phyloP scores from a whole-genome alignment of 2,797 vertebrate species.

The Leptodactylus fallax region DNA sequence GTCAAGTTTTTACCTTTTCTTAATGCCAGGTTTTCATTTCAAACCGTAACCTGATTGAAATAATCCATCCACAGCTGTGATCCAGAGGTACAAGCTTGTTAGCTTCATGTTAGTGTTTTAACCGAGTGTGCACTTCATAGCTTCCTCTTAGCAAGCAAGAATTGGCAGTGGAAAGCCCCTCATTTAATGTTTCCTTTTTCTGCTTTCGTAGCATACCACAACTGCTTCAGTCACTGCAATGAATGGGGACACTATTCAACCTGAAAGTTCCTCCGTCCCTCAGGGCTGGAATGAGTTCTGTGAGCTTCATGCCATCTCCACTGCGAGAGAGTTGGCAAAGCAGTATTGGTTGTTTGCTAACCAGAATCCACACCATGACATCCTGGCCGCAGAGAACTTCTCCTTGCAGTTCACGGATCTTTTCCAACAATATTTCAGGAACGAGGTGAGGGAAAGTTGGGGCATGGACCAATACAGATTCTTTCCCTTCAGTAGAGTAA shows the following conservation, averaged over 20 bases:
- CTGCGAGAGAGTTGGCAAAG: constrained; percentile 89
- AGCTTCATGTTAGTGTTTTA: constrained; percentile 3
- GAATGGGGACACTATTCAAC: constrained; percentile 93
- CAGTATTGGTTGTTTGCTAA: constrained; percentile 90
- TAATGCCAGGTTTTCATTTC: background rate
- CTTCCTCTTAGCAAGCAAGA: constrained; percentile 57
- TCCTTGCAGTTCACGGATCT: constrained; percentile 90
- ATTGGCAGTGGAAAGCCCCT: constrained; percentile 57
- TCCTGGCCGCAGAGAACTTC: constrained; percentile 88
- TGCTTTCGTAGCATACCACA: constrained; percentile 81
- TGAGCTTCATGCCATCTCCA: constrained; percentile 91
- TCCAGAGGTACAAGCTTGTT: background rate
- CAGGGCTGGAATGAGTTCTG: constrained; percentile 97
- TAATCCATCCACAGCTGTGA: background rate
- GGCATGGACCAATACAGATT: constrained; percentile 75
- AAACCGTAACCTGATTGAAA: background rate
- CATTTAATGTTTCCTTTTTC: constrained; percentile 60
- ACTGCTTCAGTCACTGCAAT: constrained; percentile 88
- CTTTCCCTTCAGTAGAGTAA: constrained; percentile 76
- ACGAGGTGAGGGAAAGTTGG: constrained; percentile 85
- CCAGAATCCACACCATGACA: constrained; percentile 85
- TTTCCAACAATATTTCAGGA: constrained; percentile 93
- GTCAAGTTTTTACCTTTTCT: background rate
- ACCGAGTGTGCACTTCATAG: constrained; percentile 24
- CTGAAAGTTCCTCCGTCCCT: constrained; percentile 78